A percentile compares a stretch with the other conserved stretches of the same genome.
These are phyloP conservation scores for Chitala chitala DNA, from an alignment of 2,113 vertebrate species.

Conservation along the genomic window DNA sequence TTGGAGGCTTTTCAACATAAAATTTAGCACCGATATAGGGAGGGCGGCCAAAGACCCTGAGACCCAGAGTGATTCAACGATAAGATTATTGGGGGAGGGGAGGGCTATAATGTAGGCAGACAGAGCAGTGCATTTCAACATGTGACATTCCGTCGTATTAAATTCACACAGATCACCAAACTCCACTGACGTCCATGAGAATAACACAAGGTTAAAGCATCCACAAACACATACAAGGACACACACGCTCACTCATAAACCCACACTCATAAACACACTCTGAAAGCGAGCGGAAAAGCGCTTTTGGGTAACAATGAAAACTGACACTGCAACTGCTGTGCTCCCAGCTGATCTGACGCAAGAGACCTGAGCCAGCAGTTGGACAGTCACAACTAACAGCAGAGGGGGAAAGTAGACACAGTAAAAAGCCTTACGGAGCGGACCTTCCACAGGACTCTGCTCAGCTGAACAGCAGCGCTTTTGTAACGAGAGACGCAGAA, in stretches of 20 bases:
- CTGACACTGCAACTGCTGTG: not conserved
- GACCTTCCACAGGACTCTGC: not conserved
- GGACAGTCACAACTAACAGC: not conserved
- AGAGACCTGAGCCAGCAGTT: not conserved
- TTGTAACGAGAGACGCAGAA: conserved; percentile 11
- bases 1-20: not conserved
- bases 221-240: not conserved
- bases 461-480: conserved; percentile 8
- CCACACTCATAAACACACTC: no score
- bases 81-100: not conserved
- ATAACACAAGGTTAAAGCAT: not conserved
- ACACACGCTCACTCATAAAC: not conserved
- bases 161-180: not conserved
- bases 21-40: no score
- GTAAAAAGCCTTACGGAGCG: not conserved
- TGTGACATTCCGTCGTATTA: conserved; percentile 5
- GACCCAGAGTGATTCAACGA: not conserved
- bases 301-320: not conserved
- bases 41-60: not conserved
- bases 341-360: no score
- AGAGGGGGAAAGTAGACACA: not conserved
- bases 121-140: not conserved
- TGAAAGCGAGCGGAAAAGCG: not conserved
- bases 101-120: not conserved
- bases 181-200: not conserved